Percentiles rank a stretch among this genome's conserved stretches.
Conservation (phyloP, 2,113 vertebrate genomes). For the Phalacrocorax brasilianus region DNA sequence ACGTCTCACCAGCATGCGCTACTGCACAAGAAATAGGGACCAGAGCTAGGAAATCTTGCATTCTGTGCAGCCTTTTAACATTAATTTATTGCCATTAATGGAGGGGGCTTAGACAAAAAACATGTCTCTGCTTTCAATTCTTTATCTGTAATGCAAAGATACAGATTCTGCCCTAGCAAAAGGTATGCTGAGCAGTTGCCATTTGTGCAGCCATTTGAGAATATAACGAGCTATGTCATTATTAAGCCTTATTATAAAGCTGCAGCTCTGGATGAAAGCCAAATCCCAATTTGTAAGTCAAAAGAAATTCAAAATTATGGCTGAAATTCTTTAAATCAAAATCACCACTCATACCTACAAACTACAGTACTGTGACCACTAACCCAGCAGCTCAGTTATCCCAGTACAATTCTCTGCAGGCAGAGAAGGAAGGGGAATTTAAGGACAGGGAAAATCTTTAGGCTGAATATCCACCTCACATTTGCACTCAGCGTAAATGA, state of each 20-base stretch:
- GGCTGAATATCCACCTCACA: background rate
- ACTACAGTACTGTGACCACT: accelerated
- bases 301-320: background rate
- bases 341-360: background rate
- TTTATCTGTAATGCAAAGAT: background rate
- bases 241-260: background rate
- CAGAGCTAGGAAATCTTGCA: background rate
- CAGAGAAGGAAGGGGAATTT: background rate
- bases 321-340: background rate
- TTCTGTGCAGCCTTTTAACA: background rate
- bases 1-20: background rate
- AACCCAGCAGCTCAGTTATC: background rate
- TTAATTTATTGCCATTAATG: background rate
- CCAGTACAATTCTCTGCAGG: background rate
- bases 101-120: background rate
- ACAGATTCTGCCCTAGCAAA: background rate
- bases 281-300: background rate
- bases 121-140: background rate
- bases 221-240: background rate
- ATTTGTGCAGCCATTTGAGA: background rate
- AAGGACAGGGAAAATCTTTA: background rate
- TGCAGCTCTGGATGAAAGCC: background rate
- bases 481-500: background rate
- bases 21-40: background rate
- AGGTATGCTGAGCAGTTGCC: background rate